A percentile compares a stretch with the other conserved stretches of the same genome.
Evolutionary conservation across 2,888 invertebrate species (phyloP).

Genomic region (Machimus rusticus): DNA sequence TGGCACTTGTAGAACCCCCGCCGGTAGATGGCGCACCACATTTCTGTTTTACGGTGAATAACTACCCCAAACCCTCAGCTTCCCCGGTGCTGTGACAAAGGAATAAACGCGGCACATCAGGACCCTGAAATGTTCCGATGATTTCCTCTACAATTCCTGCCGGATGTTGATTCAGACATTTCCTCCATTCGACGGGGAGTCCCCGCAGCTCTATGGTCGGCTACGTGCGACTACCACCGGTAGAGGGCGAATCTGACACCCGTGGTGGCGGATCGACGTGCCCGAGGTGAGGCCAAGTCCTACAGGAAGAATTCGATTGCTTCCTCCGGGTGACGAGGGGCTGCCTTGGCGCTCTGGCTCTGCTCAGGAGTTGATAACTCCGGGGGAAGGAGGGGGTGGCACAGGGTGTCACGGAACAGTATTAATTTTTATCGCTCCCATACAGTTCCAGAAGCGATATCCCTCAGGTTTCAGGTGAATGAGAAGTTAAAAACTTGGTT

Average conservation of each 20-base stretch:
- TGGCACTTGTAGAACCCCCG: background rate
- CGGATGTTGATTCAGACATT: slow-evolving; percentile 33
- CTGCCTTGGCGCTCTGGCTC: background rate
- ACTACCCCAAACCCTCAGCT: background rate
- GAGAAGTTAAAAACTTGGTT: background rate
- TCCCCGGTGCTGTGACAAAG: background rate
- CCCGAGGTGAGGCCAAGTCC: background rate
- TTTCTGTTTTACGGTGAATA: background rate
- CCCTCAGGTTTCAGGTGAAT: background rate
- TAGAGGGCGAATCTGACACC: background rate
- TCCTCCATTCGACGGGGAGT: background rate
- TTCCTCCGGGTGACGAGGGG: background rate
- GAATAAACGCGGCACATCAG: slow-evolving; percentile 8
- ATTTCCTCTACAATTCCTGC: slow-evolving; percentile 17
- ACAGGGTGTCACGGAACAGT: background rate
- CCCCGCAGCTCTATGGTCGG: background rate
- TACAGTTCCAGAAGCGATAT: background rate
- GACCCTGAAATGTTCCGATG: slow-evolving; percentile 16
- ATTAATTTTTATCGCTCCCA: slow-evolving; percentile 5
- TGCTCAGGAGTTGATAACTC: background rate
- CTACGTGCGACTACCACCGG: background rate
- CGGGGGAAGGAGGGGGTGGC: background rate
- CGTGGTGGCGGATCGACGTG: background rate
- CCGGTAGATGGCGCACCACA: background rate
- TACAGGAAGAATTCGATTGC: background rate